Evolutionary conservation across 2,797 vertebrate species (phyloP).

Genomic region (Xerus rutilus): DNA sequence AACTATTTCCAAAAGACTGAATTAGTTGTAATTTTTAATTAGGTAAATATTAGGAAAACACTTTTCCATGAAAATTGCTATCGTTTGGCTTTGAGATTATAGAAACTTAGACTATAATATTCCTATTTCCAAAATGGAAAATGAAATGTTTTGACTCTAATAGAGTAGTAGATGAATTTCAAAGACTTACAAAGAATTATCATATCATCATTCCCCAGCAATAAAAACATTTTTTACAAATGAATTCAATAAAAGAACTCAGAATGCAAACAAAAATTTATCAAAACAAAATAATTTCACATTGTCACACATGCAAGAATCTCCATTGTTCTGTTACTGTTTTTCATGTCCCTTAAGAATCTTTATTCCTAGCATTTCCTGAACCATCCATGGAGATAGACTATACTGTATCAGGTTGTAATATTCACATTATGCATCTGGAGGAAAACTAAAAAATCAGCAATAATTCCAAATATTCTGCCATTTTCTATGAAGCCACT

Average conservation of each 20-base stretch:
- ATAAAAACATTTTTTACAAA: not conserved
- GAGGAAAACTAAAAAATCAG: slow-evolving; percentile 30
- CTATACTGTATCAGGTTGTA: not conserved
- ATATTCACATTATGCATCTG: not conserved
- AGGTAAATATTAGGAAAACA: not conserved
- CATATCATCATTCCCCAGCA: not conserved
- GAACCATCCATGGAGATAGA: not conserved
- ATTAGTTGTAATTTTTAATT: not conserved
- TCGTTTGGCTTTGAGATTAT: not conserved
- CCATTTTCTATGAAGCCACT: not conserved
- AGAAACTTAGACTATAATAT: slow-evolving; percentile 4
- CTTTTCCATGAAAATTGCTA: not conserved
- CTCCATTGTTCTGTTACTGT: not conserved
- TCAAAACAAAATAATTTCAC: not conserved
- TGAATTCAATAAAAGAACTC: not conserved
- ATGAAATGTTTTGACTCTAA: slow-evolving; percentile 51
- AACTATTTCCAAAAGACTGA: slow-evolving; percentile 33
- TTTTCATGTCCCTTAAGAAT: slow-evolving; percentile 16
- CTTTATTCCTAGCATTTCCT: not conserved
- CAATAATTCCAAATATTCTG: slow-evolving; percentile 46
- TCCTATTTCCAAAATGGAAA: slow-evolving; percentile 31
- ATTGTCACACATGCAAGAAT: not conserved
- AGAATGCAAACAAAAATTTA: not conserved
- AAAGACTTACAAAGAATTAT: not conserved
- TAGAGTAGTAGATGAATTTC: slow-evolving; percentile 21